Conservation (phyloP, 1,140 invertebrate genomes). For the Orius laevigatus region DNA sequence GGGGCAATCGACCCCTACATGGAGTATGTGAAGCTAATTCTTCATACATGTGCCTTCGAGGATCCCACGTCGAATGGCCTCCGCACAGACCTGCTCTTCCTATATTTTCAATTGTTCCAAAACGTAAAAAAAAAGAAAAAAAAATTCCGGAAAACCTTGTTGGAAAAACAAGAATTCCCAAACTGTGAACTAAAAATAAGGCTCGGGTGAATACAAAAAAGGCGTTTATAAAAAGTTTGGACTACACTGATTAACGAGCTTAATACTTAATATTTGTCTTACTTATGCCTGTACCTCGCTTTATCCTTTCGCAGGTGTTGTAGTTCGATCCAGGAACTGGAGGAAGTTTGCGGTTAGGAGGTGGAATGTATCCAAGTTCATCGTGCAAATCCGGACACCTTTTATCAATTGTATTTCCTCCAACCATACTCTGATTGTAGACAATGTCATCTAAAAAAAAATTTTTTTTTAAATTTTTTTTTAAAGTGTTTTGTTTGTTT, state of each 20-base stretch:
- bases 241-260: background rate
- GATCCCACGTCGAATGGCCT: conserved; percentile 57
- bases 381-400: conserved; percentile 58
- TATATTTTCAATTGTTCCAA: conserved; percentile 13
- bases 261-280: conserved; percentile 31
- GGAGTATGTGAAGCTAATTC: conserved; percentile 48
- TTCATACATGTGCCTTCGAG: conserved; percentile 70
- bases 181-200: too few relatives aligned
- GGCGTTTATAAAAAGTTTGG: conserved; percentile 3
- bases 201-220: conserved; percentile 5
- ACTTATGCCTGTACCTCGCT: conserved; percentile 80
- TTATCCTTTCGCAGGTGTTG: conserved; percentile 83
- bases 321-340: conserved; percentile 83
- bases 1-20: conserved; percentile 36
- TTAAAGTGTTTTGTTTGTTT: background rate
- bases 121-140: conserved; percentile 12
- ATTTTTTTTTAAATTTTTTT: background rate
- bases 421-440: conserved; percentile 63
- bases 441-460: conserved; percentile 59
- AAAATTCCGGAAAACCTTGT: conserved; percentile 10
- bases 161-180: too few relatives aligned
- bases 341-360: conserved; percentile 76
- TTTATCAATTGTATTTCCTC: conserved; percentile 66
- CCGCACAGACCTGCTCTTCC: conserved; percentile 20
- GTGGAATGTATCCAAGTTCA: conserved; percentile 81